These are phyloP conservation scores for Rhynchomys soricoides DNA, from an alignment of 2,113 vertebrate species.

Conservation along the genomic window DNA sequence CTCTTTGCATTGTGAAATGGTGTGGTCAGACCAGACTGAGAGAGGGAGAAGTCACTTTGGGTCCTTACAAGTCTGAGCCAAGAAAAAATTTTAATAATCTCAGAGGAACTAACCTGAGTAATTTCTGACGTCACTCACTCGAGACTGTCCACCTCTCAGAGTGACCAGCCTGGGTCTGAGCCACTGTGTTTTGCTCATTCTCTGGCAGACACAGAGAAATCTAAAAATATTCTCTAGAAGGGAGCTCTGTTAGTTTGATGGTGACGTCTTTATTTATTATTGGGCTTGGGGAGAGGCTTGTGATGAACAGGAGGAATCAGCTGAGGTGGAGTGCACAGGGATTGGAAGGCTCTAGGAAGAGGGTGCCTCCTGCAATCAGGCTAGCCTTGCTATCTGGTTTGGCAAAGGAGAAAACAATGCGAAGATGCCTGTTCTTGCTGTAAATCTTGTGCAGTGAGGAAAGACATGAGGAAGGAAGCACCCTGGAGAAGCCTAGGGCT, in stretches of 20 bases:
- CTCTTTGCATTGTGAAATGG: slow-evolving; percentile 21
- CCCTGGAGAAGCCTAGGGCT: background rate
- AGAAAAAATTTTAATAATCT: slow-evolving; percentile 75
- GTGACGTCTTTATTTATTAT: slow-evolving; percentile 56
- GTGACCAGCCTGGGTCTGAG: slow-evolving; percentile 66
- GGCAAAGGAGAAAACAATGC: background rate
- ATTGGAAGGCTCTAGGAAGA: background rate
- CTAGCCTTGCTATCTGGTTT: background rate
- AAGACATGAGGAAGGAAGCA: background rate
- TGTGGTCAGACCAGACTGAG: slow-evolving; percentile 37
- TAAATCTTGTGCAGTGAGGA: background rate
- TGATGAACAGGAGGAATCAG: background rate
- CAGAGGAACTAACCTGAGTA: slow-evolving; percentile 76
- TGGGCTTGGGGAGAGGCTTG: background rate
- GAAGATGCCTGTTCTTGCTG: background rate
- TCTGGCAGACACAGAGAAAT: slow-evolving; percentile 70
- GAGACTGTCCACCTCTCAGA: slow-evolving; percentile 63
- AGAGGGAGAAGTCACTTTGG: slow-evolving; percentile 60
- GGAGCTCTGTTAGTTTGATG: slow-evolving; percentile 52
- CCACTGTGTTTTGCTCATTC: slow-evolving; percentile 75
- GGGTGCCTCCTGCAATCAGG: background rate
- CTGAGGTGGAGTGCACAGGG: background rate
- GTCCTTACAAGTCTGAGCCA: slow-evolving; percentile 59
- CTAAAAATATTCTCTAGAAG: slow-evolving; percentile 78
- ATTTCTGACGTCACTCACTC: slow-evolving; percentile 77